A percentile compares a stretch with the other conserved stretches of the same genome.
Conservation (phyloP, 1,140 invertebrate species). For the Aphelinus atriplicis region DNA sequence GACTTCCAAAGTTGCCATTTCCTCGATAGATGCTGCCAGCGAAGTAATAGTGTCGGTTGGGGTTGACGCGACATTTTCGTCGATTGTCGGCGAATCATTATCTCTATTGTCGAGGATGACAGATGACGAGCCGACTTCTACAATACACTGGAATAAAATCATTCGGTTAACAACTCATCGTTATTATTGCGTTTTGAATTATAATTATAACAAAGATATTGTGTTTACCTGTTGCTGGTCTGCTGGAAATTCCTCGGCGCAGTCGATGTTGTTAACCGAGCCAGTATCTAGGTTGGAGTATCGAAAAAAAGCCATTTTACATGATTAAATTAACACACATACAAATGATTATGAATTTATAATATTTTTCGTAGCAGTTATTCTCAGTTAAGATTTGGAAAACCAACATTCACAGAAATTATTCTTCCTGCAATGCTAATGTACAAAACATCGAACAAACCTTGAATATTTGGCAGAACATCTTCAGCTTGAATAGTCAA, state of each 20-base stretch:
- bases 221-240: slow-evolving; percentile 58
- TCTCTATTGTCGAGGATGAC: slow-evolving; percentile 58
- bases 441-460: slow-evolving; percentile 8
- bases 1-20: slow-evolving; percentile 83
- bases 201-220: background rate
- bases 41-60: slow-evolving; percentile 57
- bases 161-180: background rate
- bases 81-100: slow-evolving; percentile 55
- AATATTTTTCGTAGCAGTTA: too few relatives aligned
- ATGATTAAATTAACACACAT: too few relatives aligned
- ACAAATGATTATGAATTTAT: too few relatives aligned
- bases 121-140: slow-evolving; percentile 59
- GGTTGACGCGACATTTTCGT: slow-evolving; percentile 50
- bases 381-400: too few relatives aligned
- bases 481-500: slow-evolving; percentile 63
- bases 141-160: slow-evolving; percentile 54
- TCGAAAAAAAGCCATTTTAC: too few relatives aligned
- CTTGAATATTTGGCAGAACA: slow-evolving; percentile 48
- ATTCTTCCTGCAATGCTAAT: too few relatives aligned
- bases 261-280: slow-evolving; percentile 40
- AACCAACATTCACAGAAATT: too few relatives aligned
- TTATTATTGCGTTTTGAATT: background rate
- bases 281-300: too few relatives aligned
- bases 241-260: slow-evolving; percentile 53
- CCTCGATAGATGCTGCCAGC: slow-evolving; percentile 56